Conservation (phyloP, 2,797 vertebrate species). For the Myotis planiceps region DNA sequence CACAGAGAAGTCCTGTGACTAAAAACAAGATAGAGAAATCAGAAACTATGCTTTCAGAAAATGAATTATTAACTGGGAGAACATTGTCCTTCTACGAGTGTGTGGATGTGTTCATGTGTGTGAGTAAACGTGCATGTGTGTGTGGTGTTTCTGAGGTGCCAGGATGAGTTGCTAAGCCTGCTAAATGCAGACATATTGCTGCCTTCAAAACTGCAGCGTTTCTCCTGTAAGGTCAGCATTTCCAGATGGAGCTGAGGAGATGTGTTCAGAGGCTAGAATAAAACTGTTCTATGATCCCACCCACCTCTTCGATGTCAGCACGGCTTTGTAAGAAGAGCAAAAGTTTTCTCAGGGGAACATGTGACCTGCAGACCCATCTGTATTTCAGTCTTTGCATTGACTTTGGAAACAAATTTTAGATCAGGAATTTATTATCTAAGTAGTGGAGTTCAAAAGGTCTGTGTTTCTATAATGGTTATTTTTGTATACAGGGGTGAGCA, state of each 20-base stretch:
- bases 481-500: not conserved
- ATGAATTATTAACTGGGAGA: not conserved
- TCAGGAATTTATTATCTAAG: not conserved
- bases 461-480: not conserved
- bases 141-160: not conserved
- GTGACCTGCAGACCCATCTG: not conserved
- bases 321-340: not conserved
- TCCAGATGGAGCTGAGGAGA: not conserved
- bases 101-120: rapidly evolving
- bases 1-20: not conserved
- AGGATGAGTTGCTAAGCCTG: not conserved
- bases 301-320: not conserved
- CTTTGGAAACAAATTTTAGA: not conserved
- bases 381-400: not conserved
- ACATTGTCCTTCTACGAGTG: not conserved
- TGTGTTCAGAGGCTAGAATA: not conserved
- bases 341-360: not conserved
- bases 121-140: rapidly evolving
- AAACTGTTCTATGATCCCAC: not conserved
- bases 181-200: not conserved
- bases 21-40: not conserved
- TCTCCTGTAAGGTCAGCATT: not conserved
- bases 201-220: not conserved
- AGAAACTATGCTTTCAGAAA: not conserved
- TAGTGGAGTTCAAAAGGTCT: not conserved